phyloP scores from a whole-genome alignment of 2,888 invertebrate species.

The Perithous albicinctus region DNA sequence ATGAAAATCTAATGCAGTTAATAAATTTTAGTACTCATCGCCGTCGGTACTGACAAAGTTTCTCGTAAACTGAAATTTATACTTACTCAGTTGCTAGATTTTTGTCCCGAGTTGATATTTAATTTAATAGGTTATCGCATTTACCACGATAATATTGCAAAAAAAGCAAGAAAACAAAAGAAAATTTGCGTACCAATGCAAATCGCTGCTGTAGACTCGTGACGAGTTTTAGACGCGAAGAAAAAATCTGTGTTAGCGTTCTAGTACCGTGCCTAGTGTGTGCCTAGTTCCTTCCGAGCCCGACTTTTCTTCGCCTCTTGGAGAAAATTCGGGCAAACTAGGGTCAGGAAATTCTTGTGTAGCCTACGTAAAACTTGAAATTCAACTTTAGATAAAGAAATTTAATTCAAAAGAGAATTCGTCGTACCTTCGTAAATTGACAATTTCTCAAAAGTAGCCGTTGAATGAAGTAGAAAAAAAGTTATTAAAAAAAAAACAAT shows the following conservation, averaged over 20 bases:
- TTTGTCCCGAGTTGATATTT: conserved; percentile 24
- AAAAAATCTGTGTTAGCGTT: conserved; percentile 42
- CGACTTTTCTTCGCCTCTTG: background rate
- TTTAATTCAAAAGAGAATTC: background rate
- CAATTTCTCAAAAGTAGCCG: conserved; percentile 10
- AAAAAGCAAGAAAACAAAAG: background rate
- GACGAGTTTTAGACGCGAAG: conserved; percentile 1
- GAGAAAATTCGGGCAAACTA: background rate
- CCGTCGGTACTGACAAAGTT: background rate
- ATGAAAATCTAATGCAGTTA: background rate
- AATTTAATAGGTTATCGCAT: conserved; percentile 30
- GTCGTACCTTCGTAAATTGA: conserved; percentile 21
- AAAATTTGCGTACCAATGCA: background rate
- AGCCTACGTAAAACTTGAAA: conserved; percentile 7
- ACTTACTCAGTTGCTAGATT: conserved; percentile 30
- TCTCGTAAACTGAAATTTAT: conserved; percentile 16
- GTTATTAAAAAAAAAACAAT: conserved; percentile 15
- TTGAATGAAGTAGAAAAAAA: conserved; percentile 19
- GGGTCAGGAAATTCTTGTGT: conserved; percentile 23
- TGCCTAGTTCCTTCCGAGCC: conserved; percentile 1
- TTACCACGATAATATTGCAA: conserved; percentile 25
- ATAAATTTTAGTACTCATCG: background rate
- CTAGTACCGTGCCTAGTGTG: conserved; percentile 35
- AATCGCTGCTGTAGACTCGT: conserved; percentile 24
- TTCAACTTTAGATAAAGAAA: background rate